Conservation (phyloP, 2,888 invertebrate species). For the Cetonia aurata region DNA sequence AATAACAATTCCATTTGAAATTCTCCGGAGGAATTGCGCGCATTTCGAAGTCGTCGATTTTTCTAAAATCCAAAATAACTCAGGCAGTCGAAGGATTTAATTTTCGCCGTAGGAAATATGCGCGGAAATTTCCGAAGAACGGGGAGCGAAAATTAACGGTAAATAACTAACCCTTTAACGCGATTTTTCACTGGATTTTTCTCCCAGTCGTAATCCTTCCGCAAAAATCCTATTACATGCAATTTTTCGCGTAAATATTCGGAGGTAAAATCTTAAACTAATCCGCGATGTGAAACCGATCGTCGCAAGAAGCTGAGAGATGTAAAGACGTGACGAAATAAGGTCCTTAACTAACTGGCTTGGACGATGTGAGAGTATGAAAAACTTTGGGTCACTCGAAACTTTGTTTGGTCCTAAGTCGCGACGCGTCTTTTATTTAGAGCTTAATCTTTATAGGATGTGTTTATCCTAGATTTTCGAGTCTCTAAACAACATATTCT, state of each 20-base stretch:
- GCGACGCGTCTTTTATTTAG: slow-evolving; percentile 27
- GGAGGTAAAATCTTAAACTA: not conserved
- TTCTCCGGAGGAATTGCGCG: not conserved
- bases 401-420: slow-evolving; percentile 13
- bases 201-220: not conserved
- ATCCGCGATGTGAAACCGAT: not conserved
- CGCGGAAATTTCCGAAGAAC: slow-evolving; percentile 8
- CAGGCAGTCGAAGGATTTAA: slow-evolving; percentile 20
- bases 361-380: slow-evolving; percentile 5
- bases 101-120: slow-evolving; percentile 21
- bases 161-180: slow-evolving; percentile 26
- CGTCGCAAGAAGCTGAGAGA: slow-evolving; percentile 1
- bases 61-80: slow-evolving; percentile 35
- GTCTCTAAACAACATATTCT: no score
- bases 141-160: slow-evolving; percentile 6
- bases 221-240: no score
- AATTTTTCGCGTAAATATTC: slow-evolving; percentile 18
- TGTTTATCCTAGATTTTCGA: no score
- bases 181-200: slow-evolving; percentile 13
- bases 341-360: slow-evolving; percentile 5
- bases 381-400: slow-evolving; percentile 5
- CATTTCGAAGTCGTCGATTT: slow-evolving; percentile 1
- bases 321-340: slow-evolving; percentile 13
- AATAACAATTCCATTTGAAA: slow-evolving; percentile 9
- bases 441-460: slow-evolving; percentile 4